Evolutionary conservation across 2,113 vertebrate species (phyloP).

Genomic region (Hemiscyllium ocellatum): DNA sequence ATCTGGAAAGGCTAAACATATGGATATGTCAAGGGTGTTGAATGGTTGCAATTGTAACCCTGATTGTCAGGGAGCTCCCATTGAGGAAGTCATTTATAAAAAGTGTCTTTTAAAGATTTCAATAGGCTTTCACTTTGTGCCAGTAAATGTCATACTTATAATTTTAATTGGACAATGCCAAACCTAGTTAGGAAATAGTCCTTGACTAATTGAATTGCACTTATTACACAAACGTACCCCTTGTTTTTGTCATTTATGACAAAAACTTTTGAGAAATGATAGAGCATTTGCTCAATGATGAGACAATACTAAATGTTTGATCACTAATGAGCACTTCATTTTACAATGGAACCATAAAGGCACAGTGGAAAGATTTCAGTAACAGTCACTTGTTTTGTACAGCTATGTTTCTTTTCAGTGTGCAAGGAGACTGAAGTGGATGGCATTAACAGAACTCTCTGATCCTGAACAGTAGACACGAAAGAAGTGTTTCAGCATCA

Average conservation of each 20-base stretch:
- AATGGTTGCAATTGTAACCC: background rate
- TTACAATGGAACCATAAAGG: background rate
- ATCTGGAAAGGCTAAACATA: background rate
- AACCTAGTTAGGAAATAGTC: background rate
- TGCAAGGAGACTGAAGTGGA: background rate
- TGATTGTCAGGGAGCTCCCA: background rate
- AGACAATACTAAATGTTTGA: conserved; percentile 4
- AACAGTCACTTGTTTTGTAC: background rate
- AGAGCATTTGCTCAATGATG: background rate
- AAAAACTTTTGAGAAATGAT: background rate
- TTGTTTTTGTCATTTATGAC: background rate
- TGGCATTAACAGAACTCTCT: background rate
- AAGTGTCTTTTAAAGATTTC: background rate
- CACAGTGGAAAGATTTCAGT: background rate
- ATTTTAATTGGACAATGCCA: background rate
- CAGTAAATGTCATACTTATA: background rate
- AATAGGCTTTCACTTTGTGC: background rate
- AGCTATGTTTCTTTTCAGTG: background rate
- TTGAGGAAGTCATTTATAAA: background rate
- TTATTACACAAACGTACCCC: background rate
- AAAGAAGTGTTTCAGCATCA: background rate
- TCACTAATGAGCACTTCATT: background rate
- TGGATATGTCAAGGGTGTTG: background rate
- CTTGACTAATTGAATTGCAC: background rate
- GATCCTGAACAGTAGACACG: background rate